Base-by-base conservation (phyloP, 2,113 vertebrate genomes). In the Gavialis gangeticus region DNA sequence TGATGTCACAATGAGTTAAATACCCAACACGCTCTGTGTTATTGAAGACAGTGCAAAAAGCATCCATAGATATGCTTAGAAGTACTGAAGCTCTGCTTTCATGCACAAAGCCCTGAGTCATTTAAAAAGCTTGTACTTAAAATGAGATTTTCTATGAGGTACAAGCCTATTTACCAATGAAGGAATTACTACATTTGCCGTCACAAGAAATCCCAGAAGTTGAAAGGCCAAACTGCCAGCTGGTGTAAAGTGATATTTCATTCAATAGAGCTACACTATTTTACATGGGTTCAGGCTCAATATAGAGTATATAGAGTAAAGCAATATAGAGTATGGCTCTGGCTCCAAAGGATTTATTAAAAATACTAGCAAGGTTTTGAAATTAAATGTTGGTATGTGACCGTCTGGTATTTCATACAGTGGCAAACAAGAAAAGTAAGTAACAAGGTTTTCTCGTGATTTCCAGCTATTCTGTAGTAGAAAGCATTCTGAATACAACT, bases 401-500 rank as follows among this genome's bases (percentile, higher is more conserved):
- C 75, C 85, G 87, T 57, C 27, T 82, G 88, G 90, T 88, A 82
- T 93, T 95, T 96, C 71, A 69, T 77, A 83, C 37, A 4, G 18
- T n/a, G 82, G 59, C 83, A 91, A 77, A 77, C 93, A 96, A 83
- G 21, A 94, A 85, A 71, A 55, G 4, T 59, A 85, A 89, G 78
- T 25, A 91, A 71, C 12, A 73, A 79, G 16, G 34, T 94, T 88
- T 79, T 57, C 84, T 92, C 89, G 1, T 94, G 91, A 78, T 96
- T 97, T 96, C 24, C 5, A 94, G 76, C 82, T 85, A 30, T 60
- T 55, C 59, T 96, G 96, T 67, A 82, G 85, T 80, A 89, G 90
- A 84, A 96, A 93, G 59, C 37, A 12, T 7, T 19, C 62, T 95
- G 82, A 78, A 92, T 90, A 85, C 79, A 93, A 79, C 69, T 87